Evolutionary conservation across 2,888 invertebrate genomes (phyloP), one percentile per base, ranked within the genome.

Genomic region (Proisotoma minuta): DNA sequence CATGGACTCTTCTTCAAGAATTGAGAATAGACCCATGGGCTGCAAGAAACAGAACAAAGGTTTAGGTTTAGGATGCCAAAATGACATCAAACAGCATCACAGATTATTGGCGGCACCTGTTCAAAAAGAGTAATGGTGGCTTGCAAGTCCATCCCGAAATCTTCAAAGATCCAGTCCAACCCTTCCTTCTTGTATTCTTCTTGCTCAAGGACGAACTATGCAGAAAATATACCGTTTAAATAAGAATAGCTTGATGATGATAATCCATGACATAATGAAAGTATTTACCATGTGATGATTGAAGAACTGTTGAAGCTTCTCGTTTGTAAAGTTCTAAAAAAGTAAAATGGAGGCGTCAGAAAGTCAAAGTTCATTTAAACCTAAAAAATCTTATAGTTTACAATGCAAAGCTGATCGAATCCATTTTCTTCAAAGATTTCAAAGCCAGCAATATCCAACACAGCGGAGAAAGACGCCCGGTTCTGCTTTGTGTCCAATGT

Each of bases 201-300:
- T 87, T 95, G 94, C 81, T 95, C 94, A 76, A 95, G 86, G 76
- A 95, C 92, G 82, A 95, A 95, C n/a, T n/a, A n/a, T n/a, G n/a
- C n/a, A n/a, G n/a, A n/a, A n/a, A n/a, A n/a, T n/a, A n/a, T n/a
- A n/a, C n/a, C n/a, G n/a, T n/a, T n/a, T n/a, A n/a, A n/a, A n/a
- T n/a, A n/a, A n/a, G n/a, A n/a, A n/a, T n/a, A n/a, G n/a, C n/a
- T n/a, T n/a, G n/a, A n/a, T n/a, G n/a, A n/a, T n/a, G n/a, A n/a
- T n/a, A n/a, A n/a, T n/a, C n/a, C n/a, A n/a, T n/a, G n/a, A n/a
- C n/a, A n/a, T n/a, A n/a, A n/a, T n/a, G n/a, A n/a, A n/a, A n/a
- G n/a, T n/a, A n/a, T n/a, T n/a, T n/a, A n/a, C n/a, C 94, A 95
- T 95, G 86, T 95, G 90, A 79, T 95, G 94, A 83, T 95, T 95